phyloP scores from a whole-genome alignment of 35 echinoderm and acorn worm genomes.

The Diadema setosum region DNA sequence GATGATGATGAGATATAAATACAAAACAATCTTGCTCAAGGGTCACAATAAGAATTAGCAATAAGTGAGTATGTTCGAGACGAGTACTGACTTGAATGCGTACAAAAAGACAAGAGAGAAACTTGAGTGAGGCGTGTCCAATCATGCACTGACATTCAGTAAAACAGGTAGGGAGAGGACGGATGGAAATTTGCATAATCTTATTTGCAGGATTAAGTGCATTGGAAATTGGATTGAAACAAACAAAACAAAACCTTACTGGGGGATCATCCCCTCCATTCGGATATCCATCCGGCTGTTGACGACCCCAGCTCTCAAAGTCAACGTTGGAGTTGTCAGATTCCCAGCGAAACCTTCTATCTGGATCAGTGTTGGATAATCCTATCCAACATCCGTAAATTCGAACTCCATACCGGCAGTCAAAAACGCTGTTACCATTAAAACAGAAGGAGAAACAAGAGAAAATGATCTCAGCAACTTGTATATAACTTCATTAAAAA shows the following conservation, averaged over 20 bases:
- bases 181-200: not conserved
- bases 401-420: not conserved
- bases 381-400: slow-evolving; percentile 1
- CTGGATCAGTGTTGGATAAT: not conserved
- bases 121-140: no score
- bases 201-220: not conserved
- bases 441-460: no score
- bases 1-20: no score
- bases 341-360: not conserved
- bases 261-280: not conserved
- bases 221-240: not conserved
- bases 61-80: no score
- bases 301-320: not conserved
- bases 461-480: no score
- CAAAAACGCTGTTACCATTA: not conserved
- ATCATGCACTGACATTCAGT: no score
- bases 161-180: not conserved
- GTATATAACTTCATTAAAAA: no score
- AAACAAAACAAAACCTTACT: not conserved
- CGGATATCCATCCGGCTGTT: slow-evolving; percentile 2
- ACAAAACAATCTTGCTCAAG: no score
- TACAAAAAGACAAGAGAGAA: no score
- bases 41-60: no score
- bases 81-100: no score
- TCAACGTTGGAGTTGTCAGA: not conserved